Conservation (phyloP, 2,888 invertebrate genomes). For the Megalurothrips usitatus region DNA sequence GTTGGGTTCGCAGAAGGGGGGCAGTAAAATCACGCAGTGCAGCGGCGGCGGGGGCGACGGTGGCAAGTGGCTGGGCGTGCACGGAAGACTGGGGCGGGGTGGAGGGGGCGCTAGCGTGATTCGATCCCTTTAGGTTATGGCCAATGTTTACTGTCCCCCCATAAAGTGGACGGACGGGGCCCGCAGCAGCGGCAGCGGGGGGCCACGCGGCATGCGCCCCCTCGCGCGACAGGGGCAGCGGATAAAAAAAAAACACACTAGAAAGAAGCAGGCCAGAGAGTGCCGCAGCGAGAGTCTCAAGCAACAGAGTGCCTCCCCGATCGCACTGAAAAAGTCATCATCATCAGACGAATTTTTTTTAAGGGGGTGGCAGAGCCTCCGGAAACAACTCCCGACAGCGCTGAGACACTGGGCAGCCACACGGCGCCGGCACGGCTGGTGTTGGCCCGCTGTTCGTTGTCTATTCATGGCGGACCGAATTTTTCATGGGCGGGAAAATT, state of each 20-base stretch:
- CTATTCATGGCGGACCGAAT: slow-evolving; percentile 11
- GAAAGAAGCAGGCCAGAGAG: too few relatives aligned
- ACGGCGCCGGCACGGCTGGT: not conserved
- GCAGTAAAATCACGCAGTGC: not conserved
- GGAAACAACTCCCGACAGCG: too few relatives aligned
- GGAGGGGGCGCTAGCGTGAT: not conserved
- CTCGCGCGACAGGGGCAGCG: too few relatives aligned
- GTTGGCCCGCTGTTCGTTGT: not conserved
- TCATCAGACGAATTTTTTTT: too few relatives aligned
- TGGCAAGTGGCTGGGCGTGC: not conserved
- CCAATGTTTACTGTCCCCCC: slow-evolving; percentile 2
- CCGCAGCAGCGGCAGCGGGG: too few relatives aligned
- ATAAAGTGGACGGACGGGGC: not conserved
- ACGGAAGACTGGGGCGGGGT: not conserved
- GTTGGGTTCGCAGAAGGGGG: not conserved
- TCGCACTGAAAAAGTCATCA: too few relatives aligned
- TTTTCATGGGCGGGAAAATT: slow-evolving; percentile 9
- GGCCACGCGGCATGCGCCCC: too few relatives aligned
- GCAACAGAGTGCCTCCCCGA: too few relatives aligned
- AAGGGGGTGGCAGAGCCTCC: too few relatives aligned
- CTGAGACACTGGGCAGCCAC: not conserved
- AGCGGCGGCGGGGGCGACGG: not conserved
- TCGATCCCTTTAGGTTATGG: slow-evolving; percentile 21
- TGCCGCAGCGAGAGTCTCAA: too few relatives aligned
- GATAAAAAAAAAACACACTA: too few relatives aligned